Percentiles rank a stretch among this genome's conserved stretches.
Conservation (phyloP, 1,140 invertebrate species). For the Trypoxylus dichotomus region DNA sequence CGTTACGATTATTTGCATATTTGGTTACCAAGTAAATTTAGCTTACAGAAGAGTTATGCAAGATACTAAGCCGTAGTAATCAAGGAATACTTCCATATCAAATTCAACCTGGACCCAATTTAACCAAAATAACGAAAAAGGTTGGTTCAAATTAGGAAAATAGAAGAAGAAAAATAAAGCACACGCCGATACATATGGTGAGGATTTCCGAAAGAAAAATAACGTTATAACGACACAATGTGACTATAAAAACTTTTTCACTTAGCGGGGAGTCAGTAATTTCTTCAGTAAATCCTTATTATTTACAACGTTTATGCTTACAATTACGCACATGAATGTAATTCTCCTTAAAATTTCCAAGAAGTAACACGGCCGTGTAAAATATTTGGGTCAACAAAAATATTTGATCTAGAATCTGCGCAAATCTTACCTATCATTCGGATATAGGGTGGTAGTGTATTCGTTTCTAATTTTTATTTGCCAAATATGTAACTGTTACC, state of each 20-base stretch:
- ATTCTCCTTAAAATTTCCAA: neutral
- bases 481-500: neutral
- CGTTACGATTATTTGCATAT: too few species aligned
- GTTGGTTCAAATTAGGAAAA: neutral
- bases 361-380: constrained; percentile 3
- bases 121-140: neutral
- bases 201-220: constrained; percentile 12
- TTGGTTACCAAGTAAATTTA: too few species aligned
- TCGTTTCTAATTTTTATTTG: neutral
- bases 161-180: neutral
- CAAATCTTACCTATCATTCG: neutral
- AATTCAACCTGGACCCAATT: too few species aligned
- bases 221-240: neutral
- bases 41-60: too few species aligned
- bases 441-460: neutral
- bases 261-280: neutral
- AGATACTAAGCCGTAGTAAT: too few species aligned
- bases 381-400: constrained; percentile 15
- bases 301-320: constrained; percentile 15
- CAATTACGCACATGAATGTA: neutral
- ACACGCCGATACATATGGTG: neutral
- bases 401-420: constrained; percentile 16
- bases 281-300: constrained; percentile 1
- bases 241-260: constrained; percentile 14
- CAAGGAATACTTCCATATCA: too few species aligned